Base-by-base conservation (phyloP, 2,888 invertebrate species). In the Anodontia alba region DNA sequence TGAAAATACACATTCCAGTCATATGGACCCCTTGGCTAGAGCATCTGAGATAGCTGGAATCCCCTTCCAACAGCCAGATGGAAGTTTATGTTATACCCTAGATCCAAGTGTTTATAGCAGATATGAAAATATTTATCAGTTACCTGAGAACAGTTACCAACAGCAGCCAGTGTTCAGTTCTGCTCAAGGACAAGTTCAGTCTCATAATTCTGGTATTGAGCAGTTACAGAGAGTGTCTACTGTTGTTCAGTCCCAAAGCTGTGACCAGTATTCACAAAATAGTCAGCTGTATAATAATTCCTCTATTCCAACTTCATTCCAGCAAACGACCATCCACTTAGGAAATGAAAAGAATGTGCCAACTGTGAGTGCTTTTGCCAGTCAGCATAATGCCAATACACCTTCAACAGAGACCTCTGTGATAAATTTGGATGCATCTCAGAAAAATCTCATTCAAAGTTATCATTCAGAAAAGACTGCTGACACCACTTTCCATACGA, bases 41-140 rank as follows among this genome's bases (percentile, higher is more conserved):
- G 62, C 62, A 31, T 62, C 62, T 17, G 33, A 62, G 29, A 62
- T 62, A 33, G 62, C 62, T 62, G 62, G 62, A 12, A 62, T 62
- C 33, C 62, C 62, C 7, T 62, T 33, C 20, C 62, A 62, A 20
- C 62, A 62, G 17, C 62, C 62, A 33, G 62, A 33, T 31, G 62
- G 33, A 62, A 33, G 33, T 33, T 62, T 33, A 62, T 23, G 29
- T 33, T 62, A n/a, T 33, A 33, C 33, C 8, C 62, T 33, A 62
- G 62, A 62, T 2, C n/a, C 46, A 46, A 17, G 5, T 46, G 20
- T 20, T 46, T 62, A 62, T 62, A 12, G 17, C 1, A 62, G 62
- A 33, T 62, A 33, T 33, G 62, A 62, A 33, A 3, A 62, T 62
- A 10, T 33, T 2, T 33, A 62, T 62, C 62, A 33, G 31, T 33